Conservation (phyloP, 2,888 invertebrate species). For the Coleophora deauratella region DNA sequence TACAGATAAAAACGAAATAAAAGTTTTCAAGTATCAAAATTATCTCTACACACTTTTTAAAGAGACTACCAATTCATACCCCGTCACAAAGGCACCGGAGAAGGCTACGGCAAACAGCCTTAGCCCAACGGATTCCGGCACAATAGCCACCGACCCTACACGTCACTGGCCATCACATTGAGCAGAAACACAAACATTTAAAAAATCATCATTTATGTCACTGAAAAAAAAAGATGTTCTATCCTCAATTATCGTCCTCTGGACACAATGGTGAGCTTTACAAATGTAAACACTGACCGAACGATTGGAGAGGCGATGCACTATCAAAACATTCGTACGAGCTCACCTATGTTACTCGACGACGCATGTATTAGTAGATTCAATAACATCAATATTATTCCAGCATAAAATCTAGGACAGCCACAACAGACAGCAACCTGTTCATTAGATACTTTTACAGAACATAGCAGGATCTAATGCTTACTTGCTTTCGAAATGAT, state of each 20-base stretch:
- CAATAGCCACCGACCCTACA: constrained; percentile 52
- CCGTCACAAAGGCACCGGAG: constrained; percentile 34
- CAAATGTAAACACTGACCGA: constrained; percentile 54
- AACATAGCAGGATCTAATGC: no score
- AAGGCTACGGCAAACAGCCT: constrained; percentile 47
- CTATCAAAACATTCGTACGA: constrained; percentile 34
- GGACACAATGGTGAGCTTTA: constrained; percentile 51
- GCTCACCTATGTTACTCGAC: no score
- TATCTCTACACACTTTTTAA: neutral
- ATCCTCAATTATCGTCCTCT: constrained; percentile 45
- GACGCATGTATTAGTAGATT: no score
- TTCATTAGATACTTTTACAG: no score
- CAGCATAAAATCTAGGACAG: no score
- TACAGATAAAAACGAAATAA: no score
- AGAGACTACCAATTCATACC: no score
- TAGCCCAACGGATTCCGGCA: constrained; percentile 42
- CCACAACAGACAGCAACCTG: no score
- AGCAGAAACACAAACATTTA: constrained; percentile 70
- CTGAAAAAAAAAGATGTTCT: constrained; percentile 9
- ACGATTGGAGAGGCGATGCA: constrained; percentile 27
- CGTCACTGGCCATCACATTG: constrained; percentile 60
- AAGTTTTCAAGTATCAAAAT: constrained; percentile 34
- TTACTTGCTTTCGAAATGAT: no score
- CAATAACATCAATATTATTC: no score
- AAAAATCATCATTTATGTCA: constrained; percentile 52